A percentile compares a stretch with the other conserved stretches of the same genome.
These are phyloP conservation scores for Turritopsis dohrnii DNA, from an alignment of 30 jellyfish, hydroid and myxozoan species.

Conservation along the genomic window DNA sequence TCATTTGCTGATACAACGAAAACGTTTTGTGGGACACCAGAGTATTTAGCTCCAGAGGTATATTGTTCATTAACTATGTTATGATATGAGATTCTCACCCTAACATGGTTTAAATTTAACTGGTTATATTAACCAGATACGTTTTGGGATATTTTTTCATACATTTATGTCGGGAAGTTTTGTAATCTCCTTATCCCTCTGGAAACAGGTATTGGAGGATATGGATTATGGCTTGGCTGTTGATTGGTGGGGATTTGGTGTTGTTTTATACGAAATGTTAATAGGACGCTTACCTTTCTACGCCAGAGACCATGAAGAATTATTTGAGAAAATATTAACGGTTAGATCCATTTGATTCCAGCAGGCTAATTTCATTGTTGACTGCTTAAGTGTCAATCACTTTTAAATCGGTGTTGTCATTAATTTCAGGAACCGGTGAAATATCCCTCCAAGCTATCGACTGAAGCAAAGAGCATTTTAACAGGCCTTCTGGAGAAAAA, in stretches of 20 bases:
- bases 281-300: conserved; percentile 84
- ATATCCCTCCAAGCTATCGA: conserved; percentile 63
- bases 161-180: neutral
- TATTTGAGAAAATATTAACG: conserved; percentile 72
- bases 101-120: neutral
- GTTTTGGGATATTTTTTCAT: neutral
- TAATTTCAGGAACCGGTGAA: conserved; percentile 70
- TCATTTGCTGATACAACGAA: conserved; percentile 74
- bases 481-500: conserved; percentile 66
- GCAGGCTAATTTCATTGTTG: neutral
- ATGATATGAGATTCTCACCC: no score
- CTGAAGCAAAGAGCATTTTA: conserved; percentile 50
- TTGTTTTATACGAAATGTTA: conserved; percentile 82
- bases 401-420: neutral
- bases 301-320: conserved; percentile 70
- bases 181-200: neutral
- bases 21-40: conserved; percentile 95
- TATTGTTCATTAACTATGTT: no score
- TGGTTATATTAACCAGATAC: neutral
- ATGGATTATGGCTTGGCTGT: conserved; percentile 86
- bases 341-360: conserved; percentile 36
- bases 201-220: conserved; percentile 70
- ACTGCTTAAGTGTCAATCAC: neutral
- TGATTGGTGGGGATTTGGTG: conserved; percentile 99
- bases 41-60: conserved; percentile 91